Conservation (phyloP, 2,113 vertebrate species). For the Tamias sibiricus region DNA sequence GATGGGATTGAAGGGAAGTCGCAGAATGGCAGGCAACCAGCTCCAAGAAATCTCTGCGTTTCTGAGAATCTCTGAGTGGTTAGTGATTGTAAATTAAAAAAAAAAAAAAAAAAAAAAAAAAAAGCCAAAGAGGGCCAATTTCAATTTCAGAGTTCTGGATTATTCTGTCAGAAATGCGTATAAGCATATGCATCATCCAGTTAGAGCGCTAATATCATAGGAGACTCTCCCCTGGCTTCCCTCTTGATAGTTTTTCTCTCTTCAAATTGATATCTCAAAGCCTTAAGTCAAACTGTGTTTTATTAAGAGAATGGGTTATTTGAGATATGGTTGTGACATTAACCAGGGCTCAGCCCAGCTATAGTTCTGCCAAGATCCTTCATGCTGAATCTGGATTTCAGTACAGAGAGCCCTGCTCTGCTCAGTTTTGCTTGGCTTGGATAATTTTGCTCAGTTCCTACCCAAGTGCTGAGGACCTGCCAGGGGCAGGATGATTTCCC, state of each 20-base stretch:
- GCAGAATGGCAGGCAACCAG: constrained; percentile 70
- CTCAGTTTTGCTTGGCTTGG: constrained; percentile 84
- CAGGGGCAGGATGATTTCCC: constrained; percentile 81
- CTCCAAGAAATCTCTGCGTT: constrained; percentile 79
- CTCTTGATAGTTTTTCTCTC: constrained; percentile 30
- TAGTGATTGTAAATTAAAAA: constrained; percentile 78
- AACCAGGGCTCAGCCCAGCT: constrained; percentile 78
- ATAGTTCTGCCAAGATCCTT: constrained; percentile 81
- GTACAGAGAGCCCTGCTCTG: constrained; percentile 63
- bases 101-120: neutral
- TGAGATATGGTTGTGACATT: constrained; percentile 69
- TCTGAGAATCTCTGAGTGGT: constrained; percentile 81
- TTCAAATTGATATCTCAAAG: constrained; percentile 63
- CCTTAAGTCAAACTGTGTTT: constrained; percentile 76
- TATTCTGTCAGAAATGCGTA: constrained; percentile 78
- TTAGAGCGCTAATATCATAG: neutral
- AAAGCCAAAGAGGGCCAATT: constrained; percentile 83
- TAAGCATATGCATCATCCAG: constrained; percentile 15
- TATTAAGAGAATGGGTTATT: constrained; percentile 75
- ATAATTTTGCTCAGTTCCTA: constrained; percentile 80
- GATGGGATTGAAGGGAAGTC: constrained; percentile 81
- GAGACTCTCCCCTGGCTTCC: neutral
- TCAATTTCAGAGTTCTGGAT: constrained; percentile 81
- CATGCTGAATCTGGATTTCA: constrained; percentile 83
- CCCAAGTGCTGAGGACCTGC: constrained; percentile 75